Evolutionary conservation across 2,797 vertebrate species (phyloP).

Genomic region (Anguilla pacifica): DNA sequence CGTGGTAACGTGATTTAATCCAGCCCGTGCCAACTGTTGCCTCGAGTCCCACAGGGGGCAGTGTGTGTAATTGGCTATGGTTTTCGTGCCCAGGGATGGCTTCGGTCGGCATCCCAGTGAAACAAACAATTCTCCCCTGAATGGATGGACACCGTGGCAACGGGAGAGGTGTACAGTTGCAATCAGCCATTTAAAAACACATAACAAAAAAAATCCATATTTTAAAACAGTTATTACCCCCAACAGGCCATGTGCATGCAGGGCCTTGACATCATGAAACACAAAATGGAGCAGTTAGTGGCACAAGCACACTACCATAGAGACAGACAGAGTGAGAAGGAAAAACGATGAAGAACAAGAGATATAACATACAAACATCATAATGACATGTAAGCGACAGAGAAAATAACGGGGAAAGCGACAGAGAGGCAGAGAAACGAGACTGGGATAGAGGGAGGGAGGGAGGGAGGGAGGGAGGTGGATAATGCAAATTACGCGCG

Average conservation of each 20-base stretch:
- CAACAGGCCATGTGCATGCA: neutral
- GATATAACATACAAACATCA: neutral
- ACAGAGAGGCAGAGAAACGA: constrained; percentile 9
- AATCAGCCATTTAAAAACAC: neutral
- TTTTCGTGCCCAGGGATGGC: neutral
- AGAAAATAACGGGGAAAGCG: neutral
- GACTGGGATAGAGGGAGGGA: constrained; percentile 4
- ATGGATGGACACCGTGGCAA: neutral
- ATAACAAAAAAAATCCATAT: neutral
- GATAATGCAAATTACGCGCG: constrained; percentile 49
- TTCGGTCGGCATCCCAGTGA: neutral
- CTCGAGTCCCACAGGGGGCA: neutral
- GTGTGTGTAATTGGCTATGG: neutral
- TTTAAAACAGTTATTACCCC: neutral
- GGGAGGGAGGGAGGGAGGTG: neutral
- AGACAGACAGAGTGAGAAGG: neutral
- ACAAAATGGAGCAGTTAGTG: constrained; percentile 9
- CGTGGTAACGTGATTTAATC: neutral
- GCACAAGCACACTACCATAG: neutral
- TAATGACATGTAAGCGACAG: neutral
- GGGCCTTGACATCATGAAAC: neutral
- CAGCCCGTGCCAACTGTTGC: neutral
- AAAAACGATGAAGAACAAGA: neutral
- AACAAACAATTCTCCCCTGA: neutral
- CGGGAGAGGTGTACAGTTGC: neutral